Evolutionary conservation across 2,797 vertebrate species (phyloP).

Genomic region (Syngnathus rostellatus): DNA sequence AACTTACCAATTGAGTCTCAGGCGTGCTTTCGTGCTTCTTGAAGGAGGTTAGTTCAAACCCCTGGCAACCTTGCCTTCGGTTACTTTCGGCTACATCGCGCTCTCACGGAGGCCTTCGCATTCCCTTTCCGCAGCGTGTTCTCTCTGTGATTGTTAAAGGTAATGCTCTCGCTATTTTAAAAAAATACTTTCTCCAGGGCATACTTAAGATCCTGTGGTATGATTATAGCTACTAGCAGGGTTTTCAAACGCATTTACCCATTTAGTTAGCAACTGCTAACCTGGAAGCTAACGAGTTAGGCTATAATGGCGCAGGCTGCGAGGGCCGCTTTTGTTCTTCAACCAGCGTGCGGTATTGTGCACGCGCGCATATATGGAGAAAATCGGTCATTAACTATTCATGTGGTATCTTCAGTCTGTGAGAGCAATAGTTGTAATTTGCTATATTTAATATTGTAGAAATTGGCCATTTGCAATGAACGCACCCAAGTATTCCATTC

Average conservation of each 20-base stretch:
- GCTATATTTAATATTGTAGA: not conserved
- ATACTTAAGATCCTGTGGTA: not conserved
- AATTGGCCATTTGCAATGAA: not conserved
- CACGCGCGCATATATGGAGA: too few species aligned
- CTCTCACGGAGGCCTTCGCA: conserved; percentile 21
- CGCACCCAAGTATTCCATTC: not conserved
- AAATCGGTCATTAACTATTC: not conserved
- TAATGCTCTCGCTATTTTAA: not conserved
- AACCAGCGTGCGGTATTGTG: conserved; percentile 48
- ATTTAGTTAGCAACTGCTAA: conserved; percentile 19
- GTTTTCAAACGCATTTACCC: not conserved
- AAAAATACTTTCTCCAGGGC: accelerated
- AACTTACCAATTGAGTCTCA: not conserved
- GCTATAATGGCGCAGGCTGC: conserved; percentile 58
- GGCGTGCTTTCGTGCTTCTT: not conserved
- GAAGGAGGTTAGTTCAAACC: conserved; percentile 12
- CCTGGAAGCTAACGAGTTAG: conserved; percentile 17
- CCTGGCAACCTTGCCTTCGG: conserved; percentile 52
- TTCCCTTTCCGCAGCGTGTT: conserved; percentile 41
- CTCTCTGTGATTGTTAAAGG: conserved; percentile 37
- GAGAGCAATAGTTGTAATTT: not conserved
- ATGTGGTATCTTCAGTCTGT: too few species aligned
- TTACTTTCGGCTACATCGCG: conserved; percentile 39
- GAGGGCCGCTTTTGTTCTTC: conserved; percentile 67
- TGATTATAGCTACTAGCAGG: not conserved